These are phyloP conservation scores for Agrochola macilenta DNA, from an alignment of 2,888 invertebrate genomes.

Conservation along the genomic window DNA sequence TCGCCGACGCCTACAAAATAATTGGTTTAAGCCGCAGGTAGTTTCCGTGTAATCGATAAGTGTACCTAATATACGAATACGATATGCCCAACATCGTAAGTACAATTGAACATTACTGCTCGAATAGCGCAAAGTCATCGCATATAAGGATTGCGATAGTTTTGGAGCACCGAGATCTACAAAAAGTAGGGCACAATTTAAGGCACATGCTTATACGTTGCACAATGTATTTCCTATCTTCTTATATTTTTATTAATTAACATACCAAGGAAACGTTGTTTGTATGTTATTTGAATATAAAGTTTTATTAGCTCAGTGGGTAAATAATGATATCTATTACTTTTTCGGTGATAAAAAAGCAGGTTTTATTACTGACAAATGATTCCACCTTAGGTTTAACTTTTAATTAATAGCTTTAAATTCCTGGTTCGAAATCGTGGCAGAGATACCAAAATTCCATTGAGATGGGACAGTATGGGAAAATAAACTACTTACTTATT, in stretches of 20 bases:
- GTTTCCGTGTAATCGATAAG: slow-evolving; percentile 72
- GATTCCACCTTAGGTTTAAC: neutral
- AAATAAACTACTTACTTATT: neutral
- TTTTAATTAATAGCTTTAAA: neutral
- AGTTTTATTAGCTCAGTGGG: slow-evolving; percentile 3
- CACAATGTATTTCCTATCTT: slow-evolving; percentile 10
- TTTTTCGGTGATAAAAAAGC: slow-evolving; percentile 1
- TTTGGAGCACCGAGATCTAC: neutral
- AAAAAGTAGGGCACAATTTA: neutral
- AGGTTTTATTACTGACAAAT: slow-evolving; percentile 25
- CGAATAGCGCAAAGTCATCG: slow-evolving; percentile 48
- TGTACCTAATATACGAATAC: slow-evolving; percentile 57
- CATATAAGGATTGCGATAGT: slow-evolving; percentile 8
- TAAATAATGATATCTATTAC: neutral
- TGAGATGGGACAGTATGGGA: neutral
- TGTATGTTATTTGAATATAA: neutral
- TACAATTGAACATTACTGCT: slow-evolving; percentile 40
- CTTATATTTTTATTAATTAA: neutral
- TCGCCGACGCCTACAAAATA: slow-evolving; percentile 68
- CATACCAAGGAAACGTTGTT: neutral
- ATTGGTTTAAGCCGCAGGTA: slow-evolving; percentile 66
- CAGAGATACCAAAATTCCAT: neutral
- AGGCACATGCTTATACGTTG: neutral
- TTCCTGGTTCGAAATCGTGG: neutral
- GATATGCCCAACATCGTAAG: slow-evolving; percentile 38